These are phyloP conservation scores for Neodiprion fabricii DNA, from an alignment of 1,140 invertebrate genomes.

Conservation along the genomic window DNA sequence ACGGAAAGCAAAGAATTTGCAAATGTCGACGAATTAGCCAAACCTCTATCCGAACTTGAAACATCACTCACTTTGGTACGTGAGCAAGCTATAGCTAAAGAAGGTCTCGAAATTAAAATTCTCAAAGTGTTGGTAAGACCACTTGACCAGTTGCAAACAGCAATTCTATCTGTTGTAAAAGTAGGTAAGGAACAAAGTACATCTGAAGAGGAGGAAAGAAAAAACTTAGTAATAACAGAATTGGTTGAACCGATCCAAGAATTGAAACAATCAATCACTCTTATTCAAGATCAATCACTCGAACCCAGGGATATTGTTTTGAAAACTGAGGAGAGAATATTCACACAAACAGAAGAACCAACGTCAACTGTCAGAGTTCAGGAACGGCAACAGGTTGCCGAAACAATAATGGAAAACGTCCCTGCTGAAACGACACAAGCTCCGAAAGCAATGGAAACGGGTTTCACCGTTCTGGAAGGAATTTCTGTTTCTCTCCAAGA, in stretches of 20 bases:
- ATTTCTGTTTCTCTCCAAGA: slow-evolving; percentile 57
- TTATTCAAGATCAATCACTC: not conserved
- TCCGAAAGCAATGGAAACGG: slow-evolving; percentile 47
- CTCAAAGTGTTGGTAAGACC: not conserved
- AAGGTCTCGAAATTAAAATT: not conserved
- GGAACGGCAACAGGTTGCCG: slow-evolving; percentile 55
- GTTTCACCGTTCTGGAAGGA: slow-evolving; percentile 58
- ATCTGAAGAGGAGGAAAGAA: not conserved
- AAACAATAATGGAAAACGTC: slow-evolving; percentile 55
- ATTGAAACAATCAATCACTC: slow-evolving; percentile 16
- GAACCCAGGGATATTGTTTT: not conserved
- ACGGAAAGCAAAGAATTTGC: slow-evolving; percentile 37
- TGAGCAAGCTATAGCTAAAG: not conserved
- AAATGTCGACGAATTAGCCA: not conserved
- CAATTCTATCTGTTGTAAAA: not conserved
- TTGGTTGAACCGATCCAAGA: slow-evolving; percentile 16
- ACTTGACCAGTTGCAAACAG: not conserved
- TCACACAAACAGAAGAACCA: slow-evolving; percentile 8
- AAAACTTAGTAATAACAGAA: not conserved
- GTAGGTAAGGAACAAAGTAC: not conserved
- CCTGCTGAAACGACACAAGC: slow-evolving; percentile 51
- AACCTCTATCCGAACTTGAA: not conserved
- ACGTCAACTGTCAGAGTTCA: slow-evolving; percentile 34
- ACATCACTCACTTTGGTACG: not conserved
- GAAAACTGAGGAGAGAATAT: not conserved